Conservation (phyloP, 2,888 invertebrate species). For the Zygogramma bicolorata region DNA sequence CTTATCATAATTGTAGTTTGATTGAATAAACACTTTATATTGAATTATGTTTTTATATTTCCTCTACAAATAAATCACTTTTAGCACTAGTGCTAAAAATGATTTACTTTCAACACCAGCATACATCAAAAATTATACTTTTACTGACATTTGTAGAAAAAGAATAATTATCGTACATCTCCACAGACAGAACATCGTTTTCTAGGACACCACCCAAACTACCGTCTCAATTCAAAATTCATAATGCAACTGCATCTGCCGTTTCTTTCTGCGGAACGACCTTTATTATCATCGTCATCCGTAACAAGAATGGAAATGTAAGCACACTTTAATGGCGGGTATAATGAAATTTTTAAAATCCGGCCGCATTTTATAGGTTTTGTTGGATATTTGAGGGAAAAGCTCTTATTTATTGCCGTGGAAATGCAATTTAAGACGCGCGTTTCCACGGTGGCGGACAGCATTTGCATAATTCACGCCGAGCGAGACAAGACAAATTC, state of each 20-base stretch:
- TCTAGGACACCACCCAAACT: no score
- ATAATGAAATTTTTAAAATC: slow-evolving; percentile 48
- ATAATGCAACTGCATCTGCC: background rate
- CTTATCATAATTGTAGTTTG: no score
- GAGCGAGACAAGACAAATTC: slow-evolving; percentile 64
- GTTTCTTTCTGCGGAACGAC: slow-evolving; percentile 1
- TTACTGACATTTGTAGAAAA: no score
- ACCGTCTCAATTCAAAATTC: no score
- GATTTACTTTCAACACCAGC: no score
- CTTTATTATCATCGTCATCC: slow-evolving; percentile 12
- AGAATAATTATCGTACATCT: no score
- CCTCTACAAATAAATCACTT: no score
- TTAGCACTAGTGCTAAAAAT: no score
- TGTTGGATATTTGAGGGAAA: slow-evolving; percentile 49
- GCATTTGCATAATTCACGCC: slow-evolving; percentile 65
- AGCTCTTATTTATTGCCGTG: slow-evolving; percentile 59
- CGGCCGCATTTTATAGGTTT: slow-evolving; percentile 44
- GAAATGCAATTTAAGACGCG: slow-evolving; percentile 64
- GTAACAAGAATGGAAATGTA: slow-evolving; percentile 21
- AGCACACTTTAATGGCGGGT: slow-evolving; percentile 40
- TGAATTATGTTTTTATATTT: no score
- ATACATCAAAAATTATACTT: no score
- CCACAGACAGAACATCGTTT: no score
- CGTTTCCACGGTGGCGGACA: slow-evolving; percentile 62
- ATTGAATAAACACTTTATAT: no score